These are phyloP conservation scores for Terebella lapidaria DNA, from an alignment of 2,888 invertebrate species.

Conservation along the genomic window DNA sequence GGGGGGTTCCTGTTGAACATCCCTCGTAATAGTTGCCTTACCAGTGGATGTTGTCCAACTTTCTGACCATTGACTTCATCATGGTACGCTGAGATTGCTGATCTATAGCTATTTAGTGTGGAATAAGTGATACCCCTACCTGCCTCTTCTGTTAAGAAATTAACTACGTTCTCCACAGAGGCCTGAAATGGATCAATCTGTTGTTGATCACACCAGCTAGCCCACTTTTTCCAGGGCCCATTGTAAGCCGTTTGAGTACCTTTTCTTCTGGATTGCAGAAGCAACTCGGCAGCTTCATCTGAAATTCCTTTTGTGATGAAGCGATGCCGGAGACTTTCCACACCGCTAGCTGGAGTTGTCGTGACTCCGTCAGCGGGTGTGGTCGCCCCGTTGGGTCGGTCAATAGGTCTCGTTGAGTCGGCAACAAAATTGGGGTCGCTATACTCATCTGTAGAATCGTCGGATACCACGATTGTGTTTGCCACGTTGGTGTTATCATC, in stretches of 20 bases:
- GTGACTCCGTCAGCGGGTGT: not conserved
- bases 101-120: not conserved
- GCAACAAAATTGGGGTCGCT: not conserved
- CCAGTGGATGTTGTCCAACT: not conserved
- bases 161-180: not conserved
- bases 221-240: not conserved
- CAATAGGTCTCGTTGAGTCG: not conserved
- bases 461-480: not conserved
- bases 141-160: not conserved
- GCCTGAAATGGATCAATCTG: not conserved
- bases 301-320: not conserved
- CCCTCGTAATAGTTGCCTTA: too few species aligned
- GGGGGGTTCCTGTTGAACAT: too few species aligned
- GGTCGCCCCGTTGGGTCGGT: not conserved
- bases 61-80: not conserved
- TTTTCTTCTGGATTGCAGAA: not conserved
- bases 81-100: not conserved
- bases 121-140: too few species aligned
- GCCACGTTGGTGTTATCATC: not conserved
- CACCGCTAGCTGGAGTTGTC: not conserved
- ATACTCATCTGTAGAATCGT: not conserved
- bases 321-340: not conserved
- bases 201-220: not conserved
- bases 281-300: not conserved
- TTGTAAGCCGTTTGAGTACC: not conserved